Conservation (phyloP, 1,140 invertebrate species). For the Oncopeltus fasciatus region DNA sequence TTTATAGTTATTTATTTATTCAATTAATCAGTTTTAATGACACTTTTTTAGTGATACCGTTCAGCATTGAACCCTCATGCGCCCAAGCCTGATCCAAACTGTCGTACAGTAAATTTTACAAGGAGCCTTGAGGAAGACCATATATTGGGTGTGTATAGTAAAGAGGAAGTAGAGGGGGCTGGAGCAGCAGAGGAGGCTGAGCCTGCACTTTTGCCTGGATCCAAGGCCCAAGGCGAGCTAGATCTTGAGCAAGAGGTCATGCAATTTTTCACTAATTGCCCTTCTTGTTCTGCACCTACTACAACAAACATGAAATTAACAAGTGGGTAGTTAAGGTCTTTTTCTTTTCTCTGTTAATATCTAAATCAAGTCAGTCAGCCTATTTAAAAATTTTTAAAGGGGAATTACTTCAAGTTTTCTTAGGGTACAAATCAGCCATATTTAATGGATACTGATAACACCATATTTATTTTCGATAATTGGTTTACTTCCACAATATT, state of each 20-base stretch:
- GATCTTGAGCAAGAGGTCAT: constrained; percentile 67
- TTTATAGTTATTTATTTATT: no score
- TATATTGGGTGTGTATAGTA: constrained; percentile 52
- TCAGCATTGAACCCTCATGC: constrained; percentile 77
- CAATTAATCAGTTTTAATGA: no score
- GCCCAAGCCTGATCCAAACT: constrained; percentile 57
- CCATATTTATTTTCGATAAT: no score
- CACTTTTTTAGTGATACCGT: no score
- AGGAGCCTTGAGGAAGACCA: constrained; percentile 64
- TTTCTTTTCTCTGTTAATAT: no score
- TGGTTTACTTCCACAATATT: no score
- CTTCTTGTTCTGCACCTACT: constrained; percentile 65
- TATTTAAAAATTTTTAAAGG: no score
- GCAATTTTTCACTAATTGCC: constrained; percentile 76
- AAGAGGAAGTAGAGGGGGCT: constrained; percentile 34
- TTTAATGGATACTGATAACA: no score
- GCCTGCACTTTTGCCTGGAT: not conserved
- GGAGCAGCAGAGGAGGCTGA: not conserved
- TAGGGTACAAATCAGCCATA: no score
- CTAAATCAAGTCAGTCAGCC: no score
- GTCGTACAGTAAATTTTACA: constrained; percentile 51
- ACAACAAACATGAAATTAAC: constrained; percentile 95
- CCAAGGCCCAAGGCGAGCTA: constrained; percentile 37
- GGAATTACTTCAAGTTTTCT: no score
- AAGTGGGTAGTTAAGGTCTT: constrained; percentile 53